phyloP scores from a whole-genome alignment of 2,888 invertebrate genomes.

The Ophioninae sp. region DNA sequence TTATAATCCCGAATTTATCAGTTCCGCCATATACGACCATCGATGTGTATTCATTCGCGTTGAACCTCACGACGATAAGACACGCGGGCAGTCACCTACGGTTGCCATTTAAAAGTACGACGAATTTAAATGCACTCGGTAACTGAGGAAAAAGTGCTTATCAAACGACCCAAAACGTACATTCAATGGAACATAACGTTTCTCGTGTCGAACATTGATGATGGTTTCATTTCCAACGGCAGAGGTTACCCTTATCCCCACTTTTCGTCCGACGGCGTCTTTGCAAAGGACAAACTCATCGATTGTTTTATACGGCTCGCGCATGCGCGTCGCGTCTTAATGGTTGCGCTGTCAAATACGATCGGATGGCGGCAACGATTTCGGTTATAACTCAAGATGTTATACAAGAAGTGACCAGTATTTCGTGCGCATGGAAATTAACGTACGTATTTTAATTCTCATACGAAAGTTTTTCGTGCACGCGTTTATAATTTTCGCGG shows the following conservation, averaged over 20 bases:
- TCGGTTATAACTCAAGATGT: neutral
- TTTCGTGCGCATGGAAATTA: neutral
- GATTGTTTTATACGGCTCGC: neutral
- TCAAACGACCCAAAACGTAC: neutral
- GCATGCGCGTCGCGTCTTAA: neutral
- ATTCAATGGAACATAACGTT: no score
- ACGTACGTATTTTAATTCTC: neutral
- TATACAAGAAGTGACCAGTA: neutral
- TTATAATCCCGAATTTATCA: neutral
- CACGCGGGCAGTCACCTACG: neutral
- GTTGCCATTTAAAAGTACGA: neutral
- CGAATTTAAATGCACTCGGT: neutral
- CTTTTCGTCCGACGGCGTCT: neutral
- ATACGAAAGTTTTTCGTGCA: neutral
- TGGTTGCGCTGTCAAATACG: neutral
- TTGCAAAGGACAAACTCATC: neutral
- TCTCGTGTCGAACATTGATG: neutral
- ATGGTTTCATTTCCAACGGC: neutral
- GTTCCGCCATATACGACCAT: neutral
- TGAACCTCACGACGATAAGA: neutral
- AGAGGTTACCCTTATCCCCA: neutral
- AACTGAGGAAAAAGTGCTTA: neutral
- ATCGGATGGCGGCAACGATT: neutral
- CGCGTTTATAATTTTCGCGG: neutral
- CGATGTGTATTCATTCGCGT: neutral